Evolutionary conservation across 2,888 invertebrate genomes (phyloP), one percentile per base, ranked within the genome.

Genomic region (Orthosia cruda): DNA sequence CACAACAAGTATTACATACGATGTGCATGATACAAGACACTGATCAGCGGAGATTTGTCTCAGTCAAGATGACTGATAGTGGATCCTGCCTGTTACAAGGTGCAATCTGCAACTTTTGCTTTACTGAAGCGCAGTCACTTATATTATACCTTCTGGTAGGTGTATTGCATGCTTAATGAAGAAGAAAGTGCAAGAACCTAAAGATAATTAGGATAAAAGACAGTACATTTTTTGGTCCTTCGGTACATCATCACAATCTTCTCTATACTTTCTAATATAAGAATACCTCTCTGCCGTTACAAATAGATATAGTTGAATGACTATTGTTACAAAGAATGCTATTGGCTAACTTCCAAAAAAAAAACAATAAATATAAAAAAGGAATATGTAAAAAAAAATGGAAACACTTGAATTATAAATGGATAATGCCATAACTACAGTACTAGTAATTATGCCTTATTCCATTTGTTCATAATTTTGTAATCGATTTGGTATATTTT

Each of bases 11-110:
- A n/a, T 50, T n/a, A 50, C 40, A 40, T 40, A 40, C 15, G 18
- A n/a, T 15, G 16, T 23, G 12, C 16, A 57, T 40, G 49, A 40
- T n/a, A 72, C 20, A 23, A 40, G 69, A n/a, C 32, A 40, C 15
- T 45, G n/a, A 26, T 40, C 45, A 40, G 16, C 9, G 7, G 11
- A 49, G 58, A 50, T 58, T 58, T 16, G n/a, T 70, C 23, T 70
- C 40, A n/a, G 40, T 70, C 71, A 71, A 45, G 40, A 45, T 71
- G 71, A 50, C 13, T 71, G 71, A 71, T 50, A 15, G 58, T 45
- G n/a, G 45, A 50, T 50, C n/a, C 45, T 13, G 58, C 4, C 4
- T 45, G 11, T 40, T 23, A 23, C 18, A 55, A 15, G 16, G 2
- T 20, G 15, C 15, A 26, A 2, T 55, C 23, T 55, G 16, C 12